Conservation (phyloP, 2,113 vertebrate genomes). For the Neogobius melanostomus region DNA sequence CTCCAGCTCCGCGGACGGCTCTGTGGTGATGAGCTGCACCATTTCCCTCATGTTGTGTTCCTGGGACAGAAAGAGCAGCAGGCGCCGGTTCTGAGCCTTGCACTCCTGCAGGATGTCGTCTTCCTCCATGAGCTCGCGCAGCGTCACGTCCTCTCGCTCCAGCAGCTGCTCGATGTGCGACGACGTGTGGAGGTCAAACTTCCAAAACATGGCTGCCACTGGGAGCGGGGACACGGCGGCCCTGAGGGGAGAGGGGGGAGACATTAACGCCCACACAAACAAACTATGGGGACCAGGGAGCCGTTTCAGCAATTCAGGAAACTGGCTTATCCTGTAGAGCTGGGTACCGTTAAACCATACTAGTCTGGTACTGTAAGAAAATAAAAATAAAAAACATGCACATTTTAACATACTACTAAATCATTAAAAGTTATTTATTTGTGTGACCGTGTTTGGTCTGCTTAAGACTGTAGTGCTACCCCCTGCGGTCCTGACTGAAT, state of each 20-base stretch:
- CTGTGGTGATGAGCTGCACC: slow-evolving; percentile 89
- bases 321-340: no score
- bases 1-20: slow-evolving; percentile 89
- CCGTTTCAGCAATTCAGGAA: no score
- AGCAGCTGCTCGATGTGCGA: slow-evolving; percentile 96
- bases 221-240: slow-evolving; percentile 66
- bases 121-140: slow-evolving; percentile 94
- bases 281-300: no score
- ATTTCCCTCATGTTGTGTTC: slow-evolving; percentile 93
- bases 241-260: slow-evolving; percentile 54
- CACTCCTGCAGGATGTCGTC: slow-evolving; percentile 96
- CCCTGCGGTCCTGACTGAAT: no score
- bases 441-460: no score
- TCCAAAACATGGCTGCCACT: slow-evolving; percentile 94
- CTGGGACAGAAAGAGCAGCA: slow-evolving; percentile 93
- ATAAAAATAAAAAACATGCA: no score
- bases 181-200: slow-evolving; percentile 94
- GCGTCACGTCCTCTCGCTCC: slow-evolving; percentile 91
- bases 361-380: no score
- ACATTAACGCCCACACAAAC: no score
- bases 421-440: no score
- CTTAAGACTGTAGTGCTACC: no score
- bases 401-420: no score
- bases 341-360: no score
- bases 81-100: slow-evolving; percentile 92